Evolutionary conservation across 1,140 invertebrate species (phyloP), one percentile per base, ranked within the genome.

Genomic region (Caenorhabditis remanei): DNA sequence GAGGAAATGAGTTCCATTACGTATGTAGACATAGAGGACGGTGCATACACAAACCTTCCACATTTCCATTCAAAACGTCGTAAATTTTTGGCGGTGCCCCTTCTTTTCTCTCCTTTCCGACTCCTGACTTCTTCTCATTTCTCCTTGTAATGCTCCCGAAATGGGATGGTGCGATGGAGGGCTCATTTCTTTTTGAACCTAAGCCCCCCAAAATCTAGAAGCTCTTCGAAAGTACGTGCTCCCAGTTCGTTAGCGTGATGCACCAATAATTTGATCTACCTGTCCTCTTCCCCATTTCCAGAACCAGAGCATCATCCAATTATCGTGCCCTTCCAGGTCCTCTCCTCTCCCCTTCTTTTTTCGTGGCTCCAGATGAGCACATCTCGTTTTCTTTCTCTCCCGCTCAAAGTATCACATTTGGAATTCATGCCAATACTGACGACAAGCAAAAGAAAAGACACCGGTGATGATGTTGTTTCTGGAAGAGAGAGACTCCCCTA

Each of bases 221-320:
- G 32, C 32, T 2, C 2, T 32, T 32, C 50, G 50, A 13, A 16
- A 16, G 50, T n/a, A n/a, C n/a, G n/a, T 16, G 9, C 50, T 53
- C 50, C 16, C 16, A 13, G 50, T 9, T 16, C 9, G 9, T 53
- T 53, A 53, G 50, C 9, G 50, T 53, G 50, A 53, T 53, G 50
- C 50, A 53, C 50, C 50, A 58, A 58, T 85, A 85, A 85, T 85
- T 85, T 65, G 83, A 65, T 84, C 83, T 84, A 84, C 83, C 83
- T 84, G 83, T 55, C 21, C 82, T 8, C 7, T 41, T 13, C 32
- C 32, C 1, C 32, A 2, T 32, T 32, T 32, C 32, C 32, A 32
- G 32, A 32, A 32, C 32, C 82, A 21, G 82, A 43, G 50, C 48
- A 13, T 65, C 58, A 85, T n/a, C 32, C 55, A 58, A 43, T 19